Conservation (phyloP, 2,113 vertebrate species). For the Alethe castanea region DNA sequence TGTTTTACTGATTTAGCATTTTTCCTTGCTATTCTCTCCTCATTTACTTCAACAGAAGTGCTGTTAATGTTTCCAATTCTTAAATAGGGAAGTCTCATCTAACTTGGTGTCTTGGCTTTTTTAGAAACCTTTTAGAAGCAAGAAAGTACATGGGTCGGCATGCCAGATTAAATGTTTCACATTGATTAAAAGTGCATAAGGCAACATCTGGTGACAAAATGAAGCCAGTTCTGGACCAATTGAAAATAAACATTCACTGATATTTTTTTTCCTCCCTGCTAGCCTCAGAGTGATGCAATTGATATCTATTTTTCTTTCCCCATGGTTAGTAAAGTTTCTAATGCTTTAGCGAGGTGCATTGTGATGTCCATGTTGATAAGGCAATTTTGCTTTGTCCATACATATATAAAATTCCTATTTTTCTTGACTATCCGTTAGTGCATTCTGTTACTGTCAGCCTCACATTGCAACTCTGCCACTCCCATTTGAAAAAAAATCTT, state of each 20-base stretch:
- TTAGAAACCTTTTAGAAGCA: constrained; percentile 3
- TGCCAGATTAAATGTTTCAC: constrained; percentile 4
- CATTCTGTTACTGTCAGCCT: neutral
- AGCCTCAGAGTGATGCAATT: neutral
- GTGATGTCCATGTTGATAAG: neutral
- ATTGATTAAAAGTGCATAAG: neutral
- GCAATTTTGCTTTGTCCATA: rapidly evolving
- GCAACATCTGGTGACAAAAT: neutral
- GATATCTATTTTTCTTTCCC: neutral
- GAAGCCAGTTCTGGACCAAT: neutral
- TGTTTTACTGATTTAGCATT: neutral
- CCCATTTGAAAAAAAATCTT: neutral
- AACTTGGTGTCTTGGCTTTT: neutral
- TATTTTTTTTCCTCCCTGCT: rapidly evolving
- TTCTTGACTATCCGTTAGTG: neutral
- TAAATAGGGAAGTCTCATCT: constrained; percentile 6
- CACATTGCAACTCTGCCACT: neutral
- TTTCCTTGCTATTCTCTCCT: neutral
- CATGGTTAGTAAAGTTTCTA: neutral
- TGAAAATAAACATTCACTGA: neutral
- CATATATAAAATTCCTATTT: neutral
- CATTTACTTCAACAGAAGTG: neutral
- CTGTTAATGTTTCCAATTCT: neutral
- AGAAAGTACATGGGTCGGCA: neutral
- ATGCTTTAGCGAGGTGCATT: rapidly evolving